Evolutionary conservation across 2,113 vertebrate species (phyloP).

Genomic region (Tenebrosternarchus preto): DNA sequence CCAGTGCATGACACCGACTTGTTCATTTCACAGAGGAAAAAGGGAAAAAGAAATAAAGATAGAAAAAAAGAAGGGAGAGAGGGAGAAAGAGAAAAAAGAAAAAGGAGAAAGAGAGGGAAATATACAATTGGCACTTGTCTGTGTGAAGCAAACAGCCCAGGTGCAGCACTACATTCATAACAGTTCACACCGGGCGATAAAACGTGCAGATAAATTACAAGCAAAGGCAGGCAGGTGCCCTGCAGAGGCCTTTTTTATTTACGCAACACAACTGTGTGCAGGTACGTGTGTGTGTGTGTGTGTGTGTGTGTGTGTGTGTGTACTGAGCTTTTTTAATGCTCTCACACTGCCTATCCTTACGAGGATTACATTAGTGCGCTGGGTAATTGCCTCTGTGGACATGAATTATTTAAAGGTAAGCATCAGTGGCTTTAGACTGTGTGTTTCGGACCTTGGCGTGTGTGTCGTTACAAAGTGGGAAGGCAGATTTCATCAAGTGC

Average conservation of each 20-base stretch:
- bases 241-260: slow-evolving; percentile 11
- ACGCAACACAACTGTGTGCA: slow-evolving; percentile 8
- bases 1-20: slow-evolving; percentile 54
- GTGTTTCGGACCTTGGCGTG: slow-evolving; percentile 16
- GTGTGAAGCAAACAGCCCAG: slow-evolving; percentile 6
- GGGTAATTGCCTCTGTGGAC: slow-evolving; percentile 54
- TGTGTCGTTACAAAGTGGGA: slow-evolving; percentile 31
- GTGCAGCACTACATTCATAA: slow-evolving; percentile 46
- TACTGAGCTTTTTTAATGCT: slow-evolving; percentile 42
- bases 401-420: slow-evolving; percentile 53
- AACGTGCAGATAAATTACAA: slow-evolving; percentile 61
- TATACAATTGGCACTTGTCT: slow-evolving; percentile 41
- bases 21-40: slow-evolving; percentile 41
- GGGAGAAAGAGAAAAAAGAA: slow-evolving; percentile 21
- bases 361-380: slow-evolving; percentile 41
- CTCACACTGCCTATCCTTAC: slow-evolving; percentile 18
- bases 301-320: slow-evolving; percentile 27
- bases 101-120: neutral
- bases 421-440: neutral
- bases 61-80: slow-evolving; percentile 7
- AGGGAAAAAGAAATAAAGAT: slow-evolving; percentile 8
- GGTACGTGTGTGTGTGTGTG: too few species aligned
- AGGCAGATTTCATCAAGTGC: slow-evolving; percentile 52
- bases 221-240: slow-evolving; percentile 40
- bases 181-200: slow-evolving; percentile 56